These are phyloP conservation scores for Leistus spinibarbis DNA, from an alignment of 2,888 invertebrate species.

Conservation along the genomic window DNA sequence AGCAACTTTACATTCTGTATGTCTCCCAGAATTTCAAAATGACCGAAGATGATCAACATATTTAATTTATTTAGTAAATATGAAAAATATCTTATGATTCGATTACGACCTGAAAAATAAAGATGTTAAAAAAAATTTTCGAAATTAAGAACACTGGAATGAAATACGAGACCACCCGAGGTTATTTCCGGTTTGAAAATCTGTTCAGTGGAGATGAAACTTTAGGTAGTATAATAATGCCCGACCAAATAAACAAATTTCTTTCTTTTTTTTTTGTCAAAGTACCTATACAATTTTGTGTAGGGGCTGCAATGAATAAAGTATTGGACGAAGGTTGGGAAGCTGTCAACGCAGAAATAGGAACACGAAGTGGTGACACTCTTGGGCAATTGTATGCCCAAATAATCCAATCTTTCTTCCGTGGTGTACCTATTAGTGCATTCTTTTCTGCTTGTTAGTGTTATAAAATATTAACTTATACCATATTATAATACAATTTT, in stretches of 20 bases:
- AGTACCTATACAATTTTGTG: not conserved
- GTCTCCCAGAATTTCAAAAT: not conserved
- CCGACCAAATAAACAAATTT: no score
- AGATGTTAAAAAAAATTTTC: conserved; percentile 46
- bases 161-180: conserved; percentile 41
- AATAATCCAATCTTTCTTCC: conserved; percentile 31
- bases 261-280: no score
- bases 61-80: not conserved
- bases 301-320: conserved; percentile 44
- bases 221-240: conserved; percentile 44
- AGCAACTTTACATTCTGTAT: conserved; percentile 17
- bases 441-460: not conserved
- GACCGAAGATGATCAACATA: not conserved
- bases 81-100: not conserved
- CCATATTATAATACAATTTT: not conserved
- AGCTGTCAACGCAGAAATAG: conserved; percentile 43
- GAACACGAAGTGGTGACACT: conserved; percentile 35
- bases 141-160: conserved; percentile 26
- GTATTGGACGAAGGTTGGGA: conserved; percentile 46
- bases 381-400: not conserved
- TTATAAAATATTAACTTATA: no score
- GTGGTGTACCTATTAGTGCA: conserved; percentile 28
- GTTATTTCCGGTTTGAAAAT: conserved; percentile 45
- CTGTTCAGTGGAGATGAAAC: conserved; percentile 49
- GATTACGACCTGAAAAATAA: conserved; percentile 46